Base-by-base conservation (phyloP, 2,797 vertebrate genomes). In the Spinus pinus region DNA sequence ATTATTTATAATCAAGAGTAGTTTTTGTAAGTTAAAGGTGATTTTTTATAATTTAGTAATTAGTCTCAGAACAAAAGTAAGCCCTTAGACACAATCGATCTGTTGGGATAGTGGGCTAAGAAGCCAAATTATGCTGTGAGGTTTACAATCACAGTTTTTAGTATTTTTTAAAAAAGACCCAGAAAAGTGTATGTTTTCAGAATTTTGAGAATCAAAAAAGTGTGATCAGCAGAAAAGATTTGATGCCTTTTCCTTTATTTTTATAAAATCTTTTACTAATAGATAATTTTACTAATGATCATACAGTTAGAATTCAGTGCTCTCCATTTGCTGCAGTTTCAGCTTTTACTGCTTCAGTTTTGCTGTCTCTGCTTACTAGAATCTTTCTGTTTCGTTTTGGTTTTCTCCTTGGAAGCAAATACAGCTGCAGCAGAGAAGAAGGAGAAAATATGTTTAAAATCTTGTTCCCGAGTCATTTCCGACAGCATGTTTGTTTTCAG, bases 1-100 rank as follows among this genome's bases (percentile, higher is more conserved):
- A 99, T 99, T 98, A 98, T 98, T 98, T 98, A 98, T 98, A 98
- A 99, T 98, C 98, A 98, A 95, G 97, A 98, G 96, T 96, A 97
- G 98, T 98, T 98, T 98, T 98, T 98, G 97, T 97, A 97, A 98
- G 96, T 98, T 98, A 97, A 98, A 98, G 95, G 98, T 97, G 97
- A 98, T 98, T 98, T 98, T 98, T 98, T 97, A 97, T 96, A 97
- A 97, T 98, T 98, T 97, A 96, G 97, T 97, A 90, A 98, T 98
- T 98, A 97, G 97, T 96, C 92, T 96, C 70, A 92, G 96, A 98
- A 98, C 95, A 98, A 97, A 97, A 97, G 93, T 92, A 97, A 97
- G 96, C 95, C 96, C 96, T 98, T 98, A 95, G 56, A 86, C 72
- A 74, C 77, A 96, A 81, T 97, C 81, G 92, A 97, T 97, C 90